Conservation (phyloP, 1,140 invertebrate genomes). For the Formica exsecta region DNA sequence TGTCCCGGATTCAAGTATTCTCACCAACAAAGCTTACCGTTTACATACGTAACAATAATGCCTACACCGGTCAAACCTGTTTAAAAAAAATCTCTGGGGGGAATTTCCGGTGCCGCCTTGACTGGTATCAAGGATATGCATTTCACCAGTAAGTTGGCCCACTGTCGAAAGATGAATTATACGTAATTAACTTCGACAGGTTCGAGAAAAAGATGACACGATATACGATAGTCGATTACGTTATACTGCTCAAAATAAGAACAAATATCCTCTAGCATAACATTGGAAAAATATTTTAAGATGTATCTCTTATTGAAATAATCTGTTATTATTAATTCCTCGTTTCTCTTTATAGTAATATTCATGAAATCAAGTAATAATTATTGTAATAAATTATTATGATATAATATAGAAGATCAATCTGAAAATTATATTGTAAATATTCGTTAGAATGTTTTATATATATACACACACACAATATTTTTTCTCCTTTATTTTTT, state of each 20-base stretch:
- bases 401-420: not conserved
- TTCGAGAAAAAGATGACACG: not conserved
- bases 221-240: not conserved
- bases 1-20: conserved; percentile 67
- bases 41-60: conserved; percentile 22
- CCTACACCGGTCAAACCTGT: conserved; percentile 66
- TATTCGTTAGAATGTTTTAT: not conserved
- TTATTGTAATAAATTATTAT: conserved; percentile 6
- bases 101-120: conserved; percentile 72
- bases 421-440: not conserved
- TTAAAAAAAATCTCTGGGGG: conserved; percentile 63
- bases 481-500: not conserved
- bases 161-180: conserved; percentile 38
- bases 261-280: conserved; percentile 30
- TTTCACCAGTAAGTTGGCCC: conserved; percentile 37
- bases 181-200: conserved; percentile 35
- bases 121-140: conserved; percentile 63
- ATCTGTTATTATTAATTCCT: not conserved
- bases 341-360: not conserved
- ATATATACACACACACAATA: not conserved
- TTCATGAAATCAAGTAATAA: not conserved
- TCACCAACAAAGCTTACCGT: conserved; percentile 26
- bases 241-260: not conserved
- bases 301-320: not conserved
- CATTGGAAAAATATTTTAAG: conserved; percentile 13